Base-by-base conservation (phyloP, 2,888 invertebrate species). In the Dynastes tityus region DNA sequence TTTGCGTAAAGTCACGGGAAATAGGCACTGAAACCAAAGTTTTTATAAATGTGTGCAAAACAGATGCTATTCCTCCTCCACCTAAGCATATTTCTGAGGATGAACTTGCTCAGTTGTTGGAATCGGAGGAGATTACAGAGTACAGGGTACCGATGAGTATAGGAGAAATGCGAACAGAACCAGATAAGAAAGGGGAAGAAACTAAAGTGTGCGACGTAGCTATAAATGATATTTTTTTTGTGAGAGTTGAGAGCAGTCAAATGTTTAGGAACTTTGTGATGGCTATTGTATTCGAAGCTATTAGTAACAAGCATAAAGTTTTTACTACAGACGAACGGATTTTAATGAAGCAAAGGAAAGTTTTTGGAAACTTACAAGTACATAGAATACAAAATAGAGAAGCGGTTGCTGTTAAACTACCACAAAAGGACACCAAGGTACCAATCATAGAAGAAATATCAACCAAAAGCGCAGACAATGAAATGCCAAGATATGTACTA, bases 81-180 rank as follows among this genome's bases (percentile, higher is more conserved):
- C 95, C 94, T 1, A 90, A 92, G 83, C 93, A 96, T 83, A 92
- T 96, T 58, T 91, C 91, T 1, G 92, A 93, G 86, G 92, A 92
- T 76, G 94, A 95, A 84, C 90, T 96, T 1, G 89, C 92, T 82
- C 90, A 91, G 78, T 92, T 96, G 76, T 88, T 96, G 32, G 93
- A 94, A 0, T 79, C 83, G 0, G 91, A 92, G 77, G 93, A 94
- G 71, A 90, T 90, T 70, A 92, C 94, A 0, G 92, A 92, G 67
- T 97, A 93, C 88, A 90, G 94, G 80, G 93, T 98, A 64, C 97
- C 97, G 0, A 95, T 98, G 95, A 97, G 97, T 87, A 94, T 98
- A 81, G 97, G 97, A 0, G 94, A 95, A 85, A 92, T 95, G 3
- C 93, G 94, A 83, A 91, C 91, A 5, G 96, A 96, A 85, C 88